These are phyloP conservation scores for Apocheima hispidaria DNA, from an alignment of 2,888 invertebrate species.

Conservation along the genomic window DNA sequence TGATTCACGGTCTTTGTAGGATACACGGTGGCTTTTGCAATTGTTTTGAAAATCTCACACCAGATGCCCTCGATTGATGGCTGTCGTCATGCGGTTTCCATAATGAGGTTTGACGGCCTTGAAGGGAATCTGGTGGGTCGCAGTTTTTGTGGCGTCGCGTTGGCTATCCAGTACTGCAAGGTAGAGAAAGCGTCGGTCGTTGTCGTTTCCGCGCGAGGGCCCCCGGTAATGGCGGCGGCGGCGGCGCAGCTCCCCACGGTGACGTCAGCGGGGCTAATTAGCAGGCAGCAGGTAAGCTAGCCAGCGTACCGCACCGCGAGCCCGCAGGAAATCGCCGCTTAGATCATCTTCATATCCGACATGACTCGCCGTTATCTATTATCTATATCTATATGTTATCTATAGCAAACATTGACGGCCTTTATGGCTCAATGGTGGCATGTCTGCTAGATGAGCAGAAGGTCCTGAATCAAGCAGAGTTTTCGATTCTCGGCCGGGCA, in stretches of 20 bases:
- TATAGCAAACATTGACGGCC: slow-evolving; percentile 33
- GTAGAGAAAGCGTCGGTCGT: slow-evolving; percentile 82
- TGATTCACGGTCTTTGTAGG: slow-evolving; percentile 33
- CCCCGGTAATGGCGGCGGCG: slow-evolving; percentile 71
- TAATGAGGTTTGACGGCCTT: slow-evolving; percentile 50
- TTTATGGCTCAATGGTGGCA: no score
- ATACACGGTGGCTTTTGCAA: neutral
- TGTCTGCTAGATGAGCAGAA: no score
- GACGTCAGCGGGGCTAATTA: slow-evolving; percentile 81
- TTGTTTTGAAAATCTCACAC: slow-evolving; percentile 13
- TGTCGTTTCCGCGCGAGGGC: slow-evolving; percentile 84
- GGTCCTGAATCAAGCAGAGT: no score
- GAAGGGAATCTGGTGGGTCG: slow-evolving; percentile 53
- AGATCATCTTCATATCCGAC: slow-evolving; percentile 74
- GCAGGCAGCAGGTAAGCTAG: slow-evolving; percentile 71
- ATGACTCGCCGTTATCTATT: slow-evolving; percentile 65
- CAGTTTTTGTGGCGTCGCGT: slow-evolving; percentile 47
- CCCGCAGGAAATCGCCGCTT: slow-evolving; percentile 80
- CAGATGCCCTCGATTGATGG: neutral
- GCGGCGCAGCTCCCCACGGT: slow-evolving; percentile 66
- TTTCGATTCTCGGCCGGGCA: no score
- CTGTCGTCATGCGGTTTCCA: neutral
- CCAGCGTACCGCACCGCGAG: slow-evolving; percentile 60
- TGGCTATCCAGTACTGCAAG: slow-evolving; percentile 52
- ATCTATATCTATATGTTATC: slow-evolving; percentile 46